Percentiles rank a stretch among this genome's conserved stretches.
Conservation (phyloP, 53 echinoderm and acorn worm species). For the Stichopus horrens region DNA sequence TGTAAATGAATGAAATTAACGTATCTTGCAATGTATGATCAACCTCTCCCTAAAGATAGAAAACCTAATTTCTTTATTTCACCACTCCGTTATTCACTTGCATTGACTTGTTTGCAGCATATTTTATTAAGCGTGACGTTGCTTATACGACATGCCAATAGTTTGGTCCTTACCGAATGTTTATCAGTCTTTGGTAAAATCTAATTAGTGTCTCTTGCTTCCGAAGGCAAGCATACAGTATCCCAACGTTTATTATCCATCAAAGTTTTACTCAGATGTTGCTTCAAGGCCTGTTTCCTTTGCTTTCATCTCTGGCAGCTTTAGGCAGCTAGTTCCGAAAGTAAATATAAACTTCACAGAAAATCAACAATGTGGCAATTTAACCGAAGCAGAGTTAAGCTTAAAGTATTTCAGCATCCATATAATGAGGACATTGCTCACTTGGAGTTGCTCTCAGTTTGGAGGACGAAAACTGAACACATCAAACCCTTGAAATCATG, state of each 20-base stretch:
- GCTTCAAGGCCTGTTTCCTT: slow-evolving; percentile 11
- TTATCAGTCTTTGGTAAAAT: not conserved
- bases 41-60: too few species aligned
- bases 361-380: slow-evolving; percentile 2
- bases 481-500: too few species aligned
- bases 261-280: not conserved
- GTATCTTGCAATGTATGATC: too few species aligned
- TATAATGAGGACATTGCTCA: not conserved
- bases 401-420: not conserved
- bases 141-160: not conserved
- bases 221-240: slow-evolving; percentile 8
- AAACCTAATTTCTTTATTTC: too few species aligned
- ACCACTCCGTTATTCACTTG: too few species aligned
- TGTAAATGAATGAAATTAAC: too few species aligned
- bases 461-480: too few species aligned
- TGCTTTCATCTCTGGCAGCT: slow-evolving; percentile 27
- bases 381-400: not conserved
- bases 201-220: slow-evolving; percentile 1
- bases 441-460: not conserved
- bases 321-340: not conserved
- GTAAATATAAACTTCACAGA: slow-evolving; percentile 33
- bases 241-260: not conserved
- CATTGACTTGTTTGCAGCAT: too few species aligned
- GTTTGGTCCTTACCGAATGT: not conserved
- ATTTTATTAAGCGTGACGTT: not conserved